Conservation (phyloP, 2,113 vertebrate species). For the Stegastes partitus region DNA sequence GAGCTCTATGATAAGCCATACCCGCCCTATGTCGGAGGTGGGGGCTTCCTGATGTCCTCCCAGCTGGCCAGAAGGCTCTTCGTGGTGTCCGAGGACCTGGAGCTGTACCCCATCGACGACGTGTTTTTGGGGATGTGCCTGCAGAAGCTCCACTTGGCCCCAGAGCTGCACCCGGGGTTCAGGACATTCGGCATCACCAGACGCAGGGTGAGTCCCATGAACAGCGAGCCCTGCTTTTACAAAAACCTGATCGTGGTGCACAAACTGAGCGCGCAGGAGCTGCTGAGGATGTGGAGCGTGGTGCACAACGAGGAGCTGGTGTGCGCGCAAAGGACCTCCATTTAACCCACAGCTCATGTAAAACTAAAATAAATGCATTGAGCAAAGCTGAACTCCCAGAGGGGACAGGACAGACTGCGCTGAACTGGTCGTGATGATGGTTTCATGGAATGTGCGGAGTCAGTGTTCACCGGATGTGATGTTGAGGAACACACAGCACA, state of each 20-base stretch:
- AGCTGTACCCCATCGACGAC: slow-evolving; percentile 91
- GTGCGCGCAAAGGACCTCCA: slow-evolving; percentile 76
- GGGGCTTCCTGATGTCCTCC: slow-evolving; percentile 87
- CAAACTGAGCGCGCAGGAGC: slow-evolving; percentile 85
- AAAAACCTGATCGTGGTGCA: slow-evolving; percentile 88
- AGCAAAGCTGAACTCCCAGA: not conserved
- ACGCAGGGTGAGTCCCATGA: slow-evolving; percentile 79
- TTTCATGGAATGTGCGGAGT: not conserved
- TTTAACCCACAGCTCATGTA: slow-evolving; percentile 29
- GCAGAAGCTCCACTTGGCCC: slow-evolving; percentile 74
- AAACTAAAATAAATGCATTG: not conserved
- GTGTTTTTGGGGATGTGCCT: slow-evolving; percentile 91
- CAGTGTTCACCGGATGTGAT: not conserved
- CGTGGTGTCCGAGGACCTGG: slow-evolving; percentile 78
- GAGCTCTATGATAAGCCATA: slow-evolving; percentile 84
- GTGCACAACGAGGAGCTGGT: slow-evolving; percentile 75
- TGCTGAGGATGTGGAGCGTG: slow-evolving; percentile 87
- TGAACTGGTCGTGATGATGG: not conserved
- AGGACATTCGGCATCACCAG: slow-evolving; percentile 84
- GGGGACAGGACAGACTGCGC: not conserved
- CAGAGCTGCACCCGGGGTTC: slow-evolving; percentile 85
- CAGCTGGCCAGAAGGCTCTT: slow-evolving; percentile 77
- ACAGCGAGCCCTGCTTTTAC: slow-evolving; percentile 90
- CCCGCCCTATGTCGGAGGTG: slow-evolving; percentile 87
- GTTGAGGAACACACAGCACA: too few species aligned